These are phyloP conservation scores for Lordiphosa clarofinis DNA, from an alignment of 1,140 invertebrate genomes.

Conservation along the genomic window DNA sequence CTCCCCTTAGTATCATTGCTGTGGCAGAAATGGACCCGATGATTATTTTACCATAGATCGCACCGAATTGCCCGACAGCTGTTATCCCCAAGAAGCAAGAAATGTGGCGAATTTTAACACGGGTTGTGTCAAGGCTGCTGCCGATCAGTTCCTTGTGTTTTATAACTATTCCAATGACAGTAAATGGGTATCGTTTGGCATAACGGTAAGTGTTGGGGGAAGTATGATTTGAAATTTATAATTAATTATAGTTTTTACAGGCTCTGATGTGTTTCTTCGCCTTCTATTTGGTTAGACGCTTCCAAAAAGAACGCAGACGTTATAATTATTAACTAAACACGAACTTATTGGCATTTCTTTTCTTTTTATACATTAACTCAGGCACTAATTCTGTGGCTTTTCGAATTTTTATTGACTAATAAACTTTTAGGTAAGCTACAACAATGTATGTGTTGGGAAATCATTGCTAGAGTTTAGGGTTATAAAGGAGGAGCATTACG, in stretches of 20 bases:
- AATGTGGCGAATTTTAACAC: constrained; percentile 16
- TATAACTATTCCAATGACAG: constrained; percentile 46
- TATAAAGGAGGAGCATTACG: too few species aligned
- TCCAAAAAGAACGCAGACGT: constrained; percentile 57
- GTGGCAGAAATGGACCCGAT: constrained; percentile 52
- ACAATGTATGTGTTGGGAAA: too few species aligned
- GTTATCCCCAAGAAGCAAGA: constrained; percentile 33
- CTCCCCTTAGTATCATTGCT: constrained; percentile 63
- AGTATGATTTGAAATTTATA: neutral
- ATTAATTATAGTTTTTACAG: constrained; percentile 24
- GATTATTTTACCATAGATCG: constrained; percentile 53
- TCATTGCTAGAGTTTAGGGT: too few species aligned
- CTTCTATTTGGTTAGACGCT: constrained; percentile 61
- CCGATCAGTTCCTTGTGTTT: constrained; percentile 32
- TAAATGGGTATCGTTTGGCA: constrained; percentile 44
- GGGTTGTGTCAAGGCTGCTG: constrained; percentile 49
- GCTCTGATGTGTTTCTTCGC: constrained; percentile 50
- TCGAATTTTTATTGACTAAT: neutral
- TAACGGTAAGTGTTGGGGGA: constrained; percentile 31
- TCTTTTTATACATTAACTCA: neutral
- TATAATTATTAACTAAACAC: constrained; percentile 40
- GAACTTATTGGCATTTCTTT: too few species aligned
- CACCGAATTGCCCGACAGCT: constrained; percentile 28
- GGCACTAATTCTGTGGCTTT: neutral
- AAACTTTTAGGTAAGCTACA: neutral